phyloP scores from a whole-genome alignment of 1,140 invertebrate species.

The Drosophila ercepeae region DNA sequence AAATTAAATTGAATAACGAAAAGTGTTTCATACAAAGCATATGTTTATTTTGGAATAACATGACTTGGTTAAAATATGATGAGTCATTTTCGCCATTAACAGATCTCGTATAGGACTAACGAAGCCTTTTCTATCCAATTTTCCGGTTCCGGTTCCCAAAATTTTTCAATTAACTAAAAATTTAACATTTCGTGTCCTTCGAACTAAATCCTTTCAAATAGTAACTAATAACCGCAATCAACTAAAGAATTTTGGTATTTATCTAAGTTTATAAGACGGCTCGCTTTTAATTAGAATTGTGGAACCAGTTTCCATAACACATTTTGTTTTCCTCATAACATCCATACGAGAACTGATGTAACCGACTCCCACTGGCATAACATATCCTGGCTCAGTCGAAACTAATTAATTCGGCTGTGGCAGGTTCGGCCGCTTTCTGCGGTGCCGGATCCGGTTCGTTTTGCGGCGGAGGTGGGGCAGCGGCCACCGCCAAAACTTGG shows the following conservation, averaged over 20 bases:
- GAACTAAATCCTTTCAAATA: constrained; percentile 17
- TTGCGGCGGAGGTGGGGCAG: constrained; percentile 82
- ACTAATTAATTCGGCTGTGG: constrained; percentile 89
- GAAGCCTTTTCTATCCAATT: background rate
- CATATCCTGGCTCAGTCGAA: constrained; percentile 86
- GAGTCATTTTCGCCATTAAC: constrained; percentile 14
- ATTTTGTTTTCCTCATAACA: constrained; percentile 3
- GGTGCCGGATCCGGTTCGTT: constrained; percentile 70
- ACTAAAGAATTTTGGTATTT: constrained; percentile 15
- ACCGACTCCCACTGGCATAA: constrained; percentile 17
- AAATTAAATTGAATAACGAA: background rate
- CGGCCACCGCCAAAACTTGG: constrained; percentile 67
- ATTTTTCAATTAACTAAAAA: constrained; percentile 9
- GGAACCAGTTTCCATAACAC: constrained; percentile 1
- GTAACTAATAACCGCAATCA: constrained; percentile 38
- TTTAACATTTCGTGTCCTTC: background rate
- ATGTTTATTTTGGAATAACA: constrained; percentile 41
- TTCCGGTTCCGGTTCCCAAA: constrained; percentile 1
- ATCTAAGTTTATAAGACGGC: background rate
- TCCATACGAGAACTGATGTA: constrained; percentile 24
- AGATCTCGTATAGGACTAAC: constrained; percentile 12
- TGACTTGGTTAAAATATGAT: constrained; percentile 39
- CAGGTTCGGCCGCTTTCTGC: constrained; percentile 84
- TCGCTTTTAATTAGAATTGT: background rate
- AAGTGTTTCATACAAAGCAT: background rate